Evolutionary conservation across 2,888 invertebrate species (phyloP).

Genomic region (Tanytarsus gracilentus): DNA sequence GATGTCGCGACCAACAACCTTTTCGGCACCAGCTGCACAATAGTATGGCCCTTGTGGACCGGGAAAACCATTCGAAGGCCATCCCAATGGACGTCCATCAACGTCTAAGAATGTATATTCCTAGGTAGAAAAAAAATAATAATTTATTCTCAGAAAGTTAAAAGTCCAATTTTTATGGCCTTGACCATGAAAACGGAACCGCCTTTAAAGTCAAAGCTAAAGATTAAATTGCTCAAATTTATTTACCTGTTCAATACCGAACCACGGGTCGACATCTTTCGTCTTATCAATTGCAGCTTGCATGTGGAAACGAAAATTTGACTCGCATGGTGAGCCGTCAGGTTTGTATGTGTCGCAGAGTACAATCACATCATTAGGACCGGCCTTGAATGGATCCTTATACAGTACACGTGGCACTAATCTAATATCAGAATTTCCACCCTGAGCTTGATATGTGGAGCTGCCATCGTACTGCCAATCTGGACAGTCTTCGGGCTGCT

Average conservation of each 20-base stretch:
- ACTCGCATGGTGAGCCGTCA: slow-evolving; percentile 44
- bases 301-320: slow-evolving; percentile 46
- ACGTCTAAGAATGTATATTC: slow-evolving; percentile 50
- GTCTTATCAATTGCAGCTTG: slow-evolving; percentile 49
- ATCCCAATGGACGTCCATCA: slow-evolving; percentile 58
- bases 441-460: slow-evolving; percentile 56
- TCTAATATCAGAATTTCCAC: slow-evolving; percentile 62
- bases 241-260: slow-evolving; percentile 57
- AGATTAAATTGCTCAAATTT: background rate
- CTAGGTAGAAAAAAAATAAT: background rate
- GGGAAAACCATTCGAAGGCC: slow-evolving; percentile 53
- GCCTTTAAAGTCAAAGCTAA: no score
- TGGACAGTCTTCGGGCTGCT: slow-evolving; percentile 53
- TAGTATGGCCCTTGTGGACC: slow-evolving; percentile 57
- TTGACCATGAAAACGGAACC: no score
- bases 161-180: no score
- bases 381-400: slow-evolving; percentile 65
- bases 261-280: slow-evolving; percentile 58
- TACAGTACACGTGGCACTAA: slow-evolving; percentile 69
- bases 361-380: slow-evolving; percentile 62
- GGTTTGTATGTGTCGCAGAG: slow-evolving; percentile 66
- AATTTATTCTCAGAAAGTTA: slow-evolving; percentile 38
- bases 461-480: slow-evolving; percentile 71
- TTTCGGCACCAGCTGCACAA: slow-evolving; percentile 71
- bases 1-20: slow-evolving; percentile 68